phyloP scores from a whole-genome alignment of 2,113 vertebrate genomes.

The Periophthalmus modestus region DNA sequence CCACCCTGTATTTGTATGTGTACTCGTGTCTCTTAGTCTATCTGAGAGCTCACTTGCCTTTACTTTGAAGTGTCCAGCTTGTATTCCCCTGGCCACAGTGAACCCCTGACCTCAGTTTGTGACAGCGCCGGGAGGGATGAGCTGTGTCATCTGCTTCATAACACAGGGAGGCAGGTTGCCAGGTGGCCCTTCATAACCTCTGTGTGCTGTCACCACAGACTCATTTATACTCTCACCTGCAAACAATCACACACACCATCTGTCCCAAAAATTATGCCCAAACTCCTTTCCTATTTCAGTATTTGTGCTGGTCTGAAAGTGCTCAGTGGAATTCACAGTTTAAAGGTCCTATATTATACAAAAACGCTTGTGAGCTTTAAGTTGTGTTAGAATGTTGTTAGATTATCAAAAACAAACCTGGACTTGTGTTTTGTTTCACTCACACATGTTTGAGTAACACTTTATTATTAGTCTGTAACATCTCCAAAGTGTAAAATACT shows the following conservation, averaged over 20 bases:
- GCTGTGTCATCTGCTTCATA: conserved; percentile 40
- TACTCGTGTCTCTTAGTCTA: background rate
- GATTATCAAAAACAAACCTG: too few relatives aligned
- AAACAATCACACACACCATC: conserved; percentile 31
- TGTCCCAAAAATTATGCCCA: conserved; percentile 25
- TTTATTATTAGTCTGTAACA: too few relatives aligned
- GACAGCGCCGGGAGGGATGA: conserved; percentile 34
- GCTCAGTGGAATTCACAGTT: too few relatives aligned
- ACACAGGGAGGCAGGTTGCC: conserved; percentile 6
- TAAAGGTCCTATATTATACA: too few relatives aligned
- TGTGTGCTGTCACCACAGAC: conserved; percentile 33
- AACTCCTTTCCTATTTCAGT: background rate
- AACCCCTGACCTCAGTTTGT: conserved; percentile 41
- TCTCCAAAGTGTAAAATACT: too few relatives aligned
- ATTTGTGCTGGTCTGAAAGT: background rate
- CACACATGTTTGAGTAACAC: too few relatives aligned
- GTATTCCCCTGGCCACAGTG: background rate
- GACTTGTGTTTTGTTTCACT: too few relatives aligned
- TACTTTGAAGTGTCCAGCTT: background rate
- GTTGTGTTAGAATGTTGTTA: too few relatives aligned
- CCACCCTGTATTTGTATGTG: background rate
- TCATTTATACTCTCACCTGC: conserved; percentile 23
- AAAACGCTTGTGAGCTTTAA: too few relatives aligned
- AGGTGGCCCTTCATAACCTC: conserved; percentile 41
- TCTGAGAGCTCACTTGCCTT: background rate